Evolutionary conservation across 2,113 vertebrate genomes (phyloP).

Genomic region (Caretta caretta): DNA sequence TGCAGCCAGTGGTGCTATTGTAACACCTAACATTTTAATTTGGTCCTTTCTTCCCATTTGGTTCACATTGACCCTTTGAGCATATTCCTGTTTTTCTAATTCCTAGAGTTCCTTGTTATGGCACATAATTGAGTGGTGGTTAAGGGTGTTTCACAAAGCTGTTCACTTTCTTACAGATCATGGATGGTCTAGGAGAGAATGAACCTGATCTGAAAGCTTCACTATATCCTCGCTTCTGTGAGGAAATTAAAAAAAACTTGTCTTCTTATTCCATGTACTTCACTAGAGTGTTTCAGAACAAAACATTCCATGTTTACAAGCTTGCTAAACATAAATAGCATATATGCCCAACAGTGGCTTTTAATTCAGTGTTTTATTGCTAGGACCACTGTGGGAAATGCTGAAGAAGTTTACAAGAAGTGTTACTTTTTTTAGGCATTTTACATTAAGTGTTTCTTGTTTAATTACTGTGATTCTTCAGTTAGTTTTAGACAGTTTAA

Average conservation of each 20-base stretch:
- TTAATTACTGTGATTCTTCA: slow-evolving; percentile 15
- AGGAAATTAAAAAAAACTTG: slow-evolving; percentile 87
- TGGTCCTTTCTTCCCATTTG: background rate
- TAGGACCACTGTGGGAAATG: slow-evolving; percentile 22
- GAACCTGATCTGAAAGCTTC: slow-evolving; percentile 87
- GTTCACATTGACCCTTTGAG: background rate
- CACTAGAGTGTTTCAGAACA: slow-evolving; percentile 92
- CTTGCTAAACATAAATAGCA: slow-evolving; percentile 77
- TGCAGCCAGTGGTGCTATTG: background rate
- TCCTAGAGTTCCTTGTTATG: background rate
- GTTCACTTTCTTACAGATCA: slow-evolving; percentile 83
- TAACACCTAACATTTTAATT: background rate
- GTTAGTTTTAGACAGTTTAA: slow-evolving; percentile 6
- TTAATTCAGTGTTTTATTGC: slow-evolving; percentile 18
- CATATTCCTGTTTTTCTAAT: background rate
- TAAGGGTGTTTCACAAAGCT: slow-evolving; percentile 1
- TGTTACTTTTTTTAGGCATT: background rate
- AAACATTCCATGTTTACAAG: slow-evolving; percentile 95
- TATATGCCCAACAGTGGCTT: background rate
- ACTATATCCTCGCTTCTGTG: slow-evolving; percentile 91
- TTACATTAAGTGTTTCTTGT: background rate
- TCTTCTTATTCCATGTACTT: slow-evolving; percentile 84
- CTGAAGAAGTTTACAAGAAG: slow-evolving; percentile 59
- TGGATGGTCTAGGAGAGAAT: slow-evolving; percentile 93
- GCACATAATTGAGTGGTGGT: background rate